Evolutionary conservation across 2,113 vertebrate genomes (phyloP).

Genomic region (Phoxinus phoxinus): DNA sequence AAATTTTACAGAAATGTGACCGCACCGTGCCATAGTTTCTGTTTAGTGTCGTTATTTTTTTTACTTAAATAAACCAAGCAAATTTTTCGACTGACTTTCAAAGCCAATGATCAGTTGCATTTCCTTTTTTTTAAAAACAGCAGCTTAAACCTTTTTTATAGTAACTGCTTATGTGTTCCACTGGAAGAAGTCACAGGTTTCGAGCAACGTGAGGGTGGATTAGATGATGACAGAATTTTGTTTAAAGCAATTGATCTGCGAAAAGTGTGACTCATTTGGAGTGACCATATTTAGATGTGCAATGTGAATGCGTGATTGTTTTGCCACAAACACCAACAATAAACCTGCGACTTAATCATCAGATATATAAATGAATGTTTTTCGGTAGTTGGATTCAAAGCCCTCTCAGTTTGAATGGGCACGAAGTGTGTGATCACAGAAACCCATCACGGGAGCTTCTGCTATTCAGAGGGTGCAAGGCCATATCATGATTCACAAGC

Average conservation of each 20-base stretch:
- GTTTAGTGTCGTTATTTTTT: not conserved
- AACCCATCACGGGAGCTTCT: not conserved
- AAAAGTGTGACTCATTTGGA: conserved; percentile 16
- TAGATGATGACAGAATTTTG: not conserved
- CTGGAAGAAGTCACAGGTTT: not conserved
- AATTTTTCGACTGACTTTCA: not conserved
- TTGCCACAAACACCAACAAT: conserved; percentile 4
- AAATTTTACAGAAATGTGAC: not conserved
- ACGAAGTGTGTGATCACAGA: not conserved
- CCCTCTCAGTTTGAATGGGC: not conserved
- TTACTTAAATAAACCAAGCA: not conserved
- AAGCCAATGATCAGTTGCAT: not conserved
- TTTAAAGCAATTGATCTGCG: conserved; percentile 12
- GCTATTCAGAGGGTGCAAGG: not conserved
- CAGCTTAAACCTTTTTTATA: not conserved
- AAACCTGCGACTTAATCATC: conserved; percentile 5
- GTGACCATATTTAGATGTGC: conserved; percentile 4
- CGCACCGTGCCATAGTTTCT: not conserved
- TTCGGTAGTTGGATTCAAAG: not conserved
- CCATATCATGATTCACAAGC: conserved; percentile 6
- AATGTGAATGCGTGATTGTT: not conserved
- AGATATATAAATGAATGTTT: conserved; percentile 11
- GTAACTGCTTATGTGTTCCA: not conserved
- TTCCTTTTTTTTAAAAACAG: not conserved
- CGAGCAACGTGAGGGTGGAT: not conserved